These are phyloP conservation scores for Tenthredo livida DNA, from an alignment of 2,888 invertebrate species.

Conservation along the genomic window DNA sequence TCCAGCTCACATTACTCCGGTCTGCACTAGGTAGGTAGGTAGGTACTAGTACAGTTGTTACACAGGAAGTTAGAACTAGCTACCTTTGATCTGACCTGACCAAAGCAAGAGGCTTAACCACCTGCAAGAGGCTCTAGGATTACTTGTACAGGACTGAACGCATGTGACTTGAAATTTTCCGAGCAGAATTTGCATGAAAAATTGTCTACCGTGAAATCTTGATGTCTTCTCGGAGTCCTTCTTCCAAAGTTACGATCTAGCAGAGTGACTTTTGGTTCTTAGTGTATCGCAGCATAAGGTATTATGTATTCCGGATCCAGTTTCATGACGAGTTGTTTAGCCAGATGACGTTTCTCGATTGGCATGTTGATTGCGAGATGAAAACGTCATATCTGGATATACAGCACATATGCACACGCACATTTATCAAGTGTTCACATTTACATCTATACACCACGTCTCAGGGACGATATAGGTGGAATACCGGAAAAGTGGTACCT, in stretches of 20 bases:
- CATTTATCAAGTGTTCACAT: neutral
- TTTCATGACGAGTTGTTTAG: neutral
- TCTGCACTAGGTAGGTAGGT: neutral
- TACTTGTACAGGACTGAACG: neutral
- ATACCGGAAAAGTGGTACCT: neutral
- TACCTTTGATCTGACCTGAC: conserved; percentile 19
- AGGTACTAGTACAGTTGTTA: neutral
- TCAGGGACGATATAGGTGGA: neutral
- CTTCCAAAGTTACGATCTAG: neutral
- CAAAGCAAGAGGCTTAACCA: neutral
- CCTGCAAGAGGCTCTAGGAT: neutral
- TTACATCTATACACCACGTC: neutral
- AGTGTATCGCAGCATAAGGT: neutral
- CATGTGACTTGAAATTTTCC: neutral
- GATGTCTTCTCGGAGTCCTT: neutral
- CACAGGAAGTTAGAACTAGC: conserved; percentile 30
- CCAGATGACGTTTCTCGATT: conserved; percentile 1
- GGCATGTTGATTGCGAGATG: neutral
- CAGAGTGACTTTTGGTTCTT: neutral
- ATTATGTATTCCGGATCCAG: conserved; percentile 22
- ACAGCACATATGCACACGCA: neutral
- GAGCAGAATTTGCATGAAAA: neutral
- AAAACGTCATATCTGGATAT: conserved; percentile 2
- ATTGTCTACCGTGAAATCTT: neutral
- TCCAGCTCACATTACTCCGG: conserved; percentile 22